Evolutionary conservation across 2,113 vertebrate genomes (phyloP).

Genomic region (Nicator chloris): DNA sequence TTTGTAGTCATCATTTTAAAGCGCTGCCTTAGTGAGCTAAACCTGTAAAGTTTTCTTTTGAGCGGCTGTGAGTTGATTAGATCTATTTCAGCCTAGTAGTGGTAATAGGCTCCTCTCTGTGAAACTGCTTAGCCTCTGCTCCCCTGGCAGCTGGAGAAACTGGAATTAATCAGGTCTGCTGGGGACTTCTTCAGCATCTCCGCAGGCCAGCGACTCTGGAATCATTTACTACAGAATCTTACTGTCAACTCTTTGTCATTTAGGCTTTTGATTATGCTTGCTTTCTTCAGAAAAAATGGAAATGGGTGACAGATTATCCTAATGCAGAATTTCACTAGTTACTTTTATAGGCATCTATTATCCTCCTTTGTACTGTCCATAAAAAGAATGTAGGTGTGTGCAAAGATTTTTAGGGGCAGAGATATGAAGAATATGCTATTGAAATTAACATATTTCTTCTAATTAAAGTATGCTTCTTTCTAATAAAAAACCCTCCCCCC

Average conservation of each 20-base stretch:
- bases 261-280: conserved; percentile 95
- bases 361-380: conserved; percentile 77
- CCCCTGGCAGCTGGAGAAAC: conserved; percentile 92
- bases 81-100: conserved; percentile 91
- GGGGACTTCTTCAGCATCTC: conserved; percentile 95
- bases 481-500: conserved; percentile 43
- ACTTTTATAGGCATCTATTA: conserved; percentile 82
- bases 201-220: conserved; percentile 94
- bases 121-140: conserved; percentile 93
- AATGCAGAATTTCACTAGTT: conserved; percentile 83
- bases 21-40: conserved; percentile 86
- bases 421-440: conserved; percentile 47
- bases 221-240: conserved; percentile 99
- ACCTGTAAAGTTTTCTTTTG: conserved; percentile 93
- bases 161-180: conserved; percentile 99
- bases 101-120: conserved; percentile 98
- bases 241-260: conserved; percentile 99
- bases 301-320: conserved; percentile 91
- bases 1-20: conserved; percentile 90
- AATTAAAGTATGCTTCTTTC: conserved; percentile 67
- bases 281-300: conserved; percentile 81
- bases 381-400: conserved; percentile 63
- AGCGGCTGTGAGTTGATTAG: conserved; percentile 94
- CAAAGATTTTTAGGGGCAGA: conserved; percentile 50
- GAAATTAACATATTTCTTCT: conserved; percentile 62